phyloP scores from a whole-genome alignment of 2,797 vertebrate genomes.

The Myoxocephalus aenaeus region DNA sequence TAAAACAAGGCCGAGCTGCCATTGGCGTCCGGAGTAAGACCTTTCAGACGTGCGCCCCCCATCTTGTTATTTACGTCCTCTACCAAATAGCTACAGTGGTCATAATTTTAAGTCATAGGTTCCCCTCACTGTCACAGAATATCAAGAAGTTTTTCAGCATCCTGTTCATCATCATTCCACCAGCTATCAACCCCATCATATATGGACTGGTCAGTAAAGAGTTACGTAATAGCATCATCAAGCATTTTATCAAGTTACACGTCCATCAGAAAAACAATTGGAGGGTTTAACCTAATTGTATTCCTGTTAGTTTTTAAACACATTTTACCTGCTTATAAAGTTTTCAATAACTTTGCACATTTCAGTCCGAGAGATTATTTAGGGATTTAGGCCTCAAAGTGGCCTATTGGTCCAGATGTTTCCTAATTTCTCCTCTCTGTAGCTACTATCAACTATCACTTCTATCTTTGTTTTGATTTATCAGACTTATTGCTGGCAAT shows the following conservation, averaged over 20 bases:
- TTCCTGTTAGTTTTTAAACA: neutral
- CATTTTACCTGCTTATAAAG: neutral
- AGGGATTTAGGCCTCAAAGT: neutral
- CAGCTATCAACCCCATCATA: slow-evolving; percentile 61
- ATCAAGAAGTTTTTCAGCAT: slow-evolving; percentile 62
- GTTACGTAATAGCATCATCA: slow-evolving; percentile 52
- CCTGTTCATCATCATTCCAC: slow-evolving; percentile 58
- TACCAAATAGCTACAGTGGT: slow-evolving; percentile 9
- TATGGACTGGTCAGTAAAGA: slow-evolving; percentile 70
- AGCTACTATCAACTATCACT: neutral
- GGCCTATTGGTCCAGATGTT: neutral
- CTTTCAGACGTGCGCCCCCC: slow-evolving; percentile 63
- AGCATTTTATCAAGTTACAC: slow-evolving; percentile 7
- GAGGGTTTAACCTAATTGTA: neutral
- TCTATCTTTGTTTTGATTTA: neutral
- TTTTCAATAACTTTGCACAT: neutral
- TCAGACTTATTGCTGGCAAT: neutral
- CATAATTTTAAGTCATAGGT: slow-evolving; percentile 48
- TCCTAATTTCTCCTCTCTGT: neutral
- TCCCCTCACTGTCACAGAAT: slow-evolving; percentile 43
- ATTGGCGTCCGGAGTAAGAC: slow-evolving; percentile 50
- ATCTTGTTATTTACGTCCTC: slow-evolving; percentile 64
- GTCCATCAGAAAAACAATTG: neutral
- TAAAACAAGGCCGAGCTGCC: slow-evolving; percentile 26
- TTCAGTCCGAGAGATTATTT: neutral